Evolutionary conservation across 2,888 invertebrate species (phyloP), one percentile per base, ranked within the genome.

Genomic region (Calliopum simillimum): DNA sequence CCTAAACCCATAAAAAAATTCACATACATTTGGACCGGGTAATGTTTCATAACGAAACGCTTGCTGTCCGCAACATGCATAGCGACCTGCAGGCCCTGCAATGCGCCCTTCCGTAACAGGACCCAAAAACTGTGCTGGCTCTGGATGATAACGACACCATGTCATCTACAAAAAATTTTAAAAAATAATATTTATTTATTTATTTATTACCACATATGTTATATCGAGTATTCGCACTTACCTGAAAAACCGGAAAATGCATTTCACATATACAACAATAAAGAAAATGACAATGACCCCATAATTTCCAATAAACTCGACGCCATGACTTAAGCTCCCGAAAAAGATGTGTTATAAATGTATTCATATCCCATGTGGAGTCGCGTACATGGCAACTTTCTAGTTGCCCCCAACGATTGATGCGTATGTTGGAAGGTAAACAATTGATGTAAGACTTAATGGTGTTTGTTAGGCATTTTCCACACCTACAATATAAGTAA

Each of bases 281-380:
- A 25, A 97, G 87, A 86, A 92, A 95, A 86, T 98, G 97, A 74
- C 95, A 92, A 79, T 94, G 93, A 0, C 95, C 95, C 97, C 97
- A 97, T 59, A 97, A 87, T 55, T 94, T 90, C 98, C 98, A 98
- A 86, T 97, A 98, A 3, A 97, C 95, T 80, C 92, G 92, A 1
- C 96, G 89, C 98, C 98, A 98, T 0, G 93, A 92, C 74, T 94
- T 93, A 70, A 96, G 87, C 80, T 94, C 92, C 19, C 90, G 90
- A 80, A 93, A 93, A 72, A 96, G 85, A 80, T 91, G 90, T 53
- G 91, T 85, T 43, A 97, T 91, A 84, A 94, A 94, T 68, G 93
- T 92, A 81, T 93, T 94, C 47, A 94, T 87, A 78, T 93, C 93
- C 95, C 97, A 97, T 1, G 88, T 87, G 2, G 89, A 81, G 77